These are phyloP conservation scores for Dryobota labecula DNA, from an alignment of 2,888 invertebrate species.

Conservation along the genomic window DNA sequence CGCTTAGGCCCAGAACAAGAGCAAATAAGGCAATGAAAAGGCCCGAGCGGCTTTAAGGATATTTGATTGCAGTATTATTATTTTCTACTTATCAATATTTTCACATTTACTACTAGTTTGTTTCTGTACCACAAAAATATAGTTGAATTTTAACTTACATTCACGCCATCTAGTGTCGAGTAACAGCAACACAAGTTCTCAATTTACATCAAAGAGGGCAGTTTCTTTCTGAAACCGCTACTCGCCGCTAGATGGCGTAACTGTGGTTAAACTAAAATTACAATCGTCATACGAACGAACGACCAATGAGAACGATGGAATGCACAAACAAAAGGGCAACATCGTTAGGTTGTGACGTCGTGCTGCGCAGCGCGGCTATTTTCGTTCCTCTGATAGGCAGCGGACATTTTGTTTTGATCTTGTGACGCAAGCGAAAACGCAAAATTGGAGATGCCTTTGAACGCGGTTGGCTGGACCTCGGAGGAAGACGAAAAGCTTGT, in stretches of 20 bases:
- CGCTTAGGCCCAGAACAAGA: background rate
- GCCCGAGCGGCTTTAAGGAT: background rate
- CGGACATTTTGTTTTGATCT: constrained; percentile 86
- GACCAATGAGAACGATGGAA: constrained; percentile 75
- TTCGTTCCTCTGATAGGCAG: constrained; percentile 85
- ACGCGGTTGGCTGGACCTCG: constrained; percentile 83
- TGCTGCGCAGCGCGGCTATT: constrained; percentile 86
- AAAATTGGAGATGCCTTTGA: constrained; percentile 83
- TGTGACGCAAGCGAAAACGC: constrained; percentile 72
- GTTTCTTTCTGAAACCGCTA: constrained; percentile 11
- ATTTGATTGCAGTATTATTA: background rate
- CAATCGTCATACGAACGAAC: constrained; percentile 49
- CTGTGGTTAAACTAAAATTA: background rate
- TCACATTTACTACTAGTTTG: background rate
- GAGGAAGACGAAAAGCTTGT: constrained; percentile 84
- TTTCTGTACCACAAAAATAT: background rate
- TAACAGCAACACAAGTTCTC: constrained; percentile 5
- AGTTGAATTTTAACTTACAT: background rate
- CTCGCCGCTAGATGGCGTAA: constrained; percentile 64
- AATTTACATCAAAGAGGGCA: constrained; percentile 14
- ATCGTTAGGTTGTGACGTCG: constrained; percentile 80
- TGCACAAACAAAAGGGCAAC: constrained; percentile 67
- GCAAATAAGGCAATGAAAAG: background rate
- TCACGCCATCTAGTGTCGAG: constrained; percentile 60
- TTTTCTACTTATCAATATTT: too few relatives aligned